These are phyloP conservation scores for Heliothis peltigera DNA, from an alignment of 2,888 invertebrate species.

Conservation along the genomic window DNA sequence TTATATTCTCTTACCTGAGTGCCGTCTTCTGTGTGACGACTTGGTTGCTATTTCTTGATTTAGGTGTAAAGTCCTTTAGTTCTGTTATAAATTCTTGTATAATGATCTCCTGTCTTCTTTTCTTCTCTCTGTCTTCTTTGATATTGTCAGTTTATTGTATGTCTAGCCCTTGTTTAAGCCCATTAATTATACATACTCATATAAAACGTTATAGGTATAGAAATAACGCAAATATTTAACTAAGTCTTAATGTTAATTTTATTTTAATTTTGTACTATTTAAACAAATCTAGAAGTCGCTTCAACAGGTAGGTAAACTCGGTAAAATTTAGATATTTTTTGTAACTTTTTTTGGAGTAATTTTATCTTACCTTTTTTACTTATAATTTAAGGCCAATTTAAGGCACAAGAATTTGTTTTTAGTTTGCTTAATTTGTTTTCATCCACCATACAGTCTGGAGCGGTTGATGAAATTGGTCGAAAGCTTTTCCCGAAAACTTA, in stretches of 20 bases:
- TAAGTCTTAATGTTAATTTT: constrained; percentile 89
- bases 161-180: constrained; percentile 82
- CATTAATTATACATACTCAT: constrained; percentile 83
- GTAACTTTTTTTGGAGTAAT: constrained; percentile 78
- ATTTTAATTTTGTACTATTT: constrained; percentile 89
- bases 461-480: constrained; percentile 88
- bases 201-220: constrained; percentile 88
- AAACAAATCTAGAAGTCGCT: constrained; percentile 88
- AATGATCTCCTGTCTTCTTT: constrained; percentile 54
- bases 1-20: constrained; percentile 54
- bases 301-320: constrained; percentile 88
- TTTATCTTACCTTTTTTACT: constrained; percentile 88
- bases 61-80: constrained; percentile 56
- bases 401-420: constrained; percentile 85
- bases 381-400: constrained; percentile 90
- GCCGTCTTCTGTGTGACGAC: constrained; percentile 35
- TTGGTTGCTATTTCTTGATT: constrained; percentile 39
- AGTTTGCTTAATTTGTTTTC: constrained; percentile 79
- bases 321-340: constrained; percentile 85
- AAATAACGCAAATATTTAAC: constrained; percentile 87
- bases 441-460: constrained; percentile 83
- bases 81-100: constrained; percentile 58
- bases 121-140: constrained; percentile 63
- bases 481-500: constrained; percentile 81
- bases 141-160: constrained; percentile 79